Percentiles rank a stretch among this genome's conserved stretches.
phyloP scores from a whole-genome alignment of 30 jellyfish, hydroid and myxozoan genomes.

The Chironex yamaguchii region DNA sequence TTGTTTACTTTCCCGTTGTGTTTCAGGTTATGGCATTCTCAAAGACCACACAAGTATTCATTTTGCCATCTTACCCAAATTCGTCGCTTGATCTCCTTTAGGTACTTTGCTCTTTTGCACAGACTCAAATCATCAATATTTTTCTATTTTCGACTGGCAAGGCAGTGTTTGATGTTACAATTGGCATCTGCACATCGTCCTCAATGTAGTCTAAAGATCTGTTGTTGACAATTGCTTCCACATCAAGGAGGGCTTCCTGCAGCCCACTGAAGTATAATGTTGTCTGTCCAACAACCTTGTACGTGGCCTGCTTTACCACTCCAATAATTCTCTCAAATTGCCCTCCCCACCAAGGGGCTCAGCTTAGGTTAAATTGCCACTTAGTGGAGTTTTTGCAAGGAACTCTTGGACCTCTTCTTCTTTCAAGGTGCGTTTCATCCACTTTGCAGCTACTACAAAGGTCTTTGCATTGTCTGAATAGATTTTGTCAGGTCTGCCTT shows the following conservation, averaged over 20 bases:
- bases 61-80: no score
- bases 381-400: constrained; percentile 24
- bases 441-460: constrained; percentile 43
- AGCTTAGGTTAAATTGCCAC: constrained; percentile 77
- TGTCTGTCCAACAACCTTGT: constrained; percentile 68
- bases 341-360: constrained; percentile 87
- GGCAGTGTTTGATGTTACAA: constrained; percentile 3
- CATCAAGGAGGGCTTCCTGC: no score
- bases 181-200: neutral
- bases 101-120: no score
- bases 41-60: no score
- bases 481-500: constrained; percentile 69
- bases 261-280: no score
- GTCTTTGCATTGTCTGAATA: constrained; percentile 67
- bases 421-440: constrained; percentile 40
- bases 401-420: constrained; percentile 17
- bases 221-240: no score
- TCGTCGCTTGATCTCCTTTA: no score
- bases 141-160: constrained; percentile 49
- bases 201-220: no score
- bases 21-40: no score
- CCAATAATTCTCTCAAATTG: constrained; percentile 73
- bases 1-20: constrained; percentile 61
- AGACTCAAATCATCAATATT: no score
- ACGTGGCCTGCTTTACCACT: constrained; percentile 58